Evolutionary conservation across 2,113 vertebrate species (phyloP).

Genomic region (Calidris pygmaea): DNA sequence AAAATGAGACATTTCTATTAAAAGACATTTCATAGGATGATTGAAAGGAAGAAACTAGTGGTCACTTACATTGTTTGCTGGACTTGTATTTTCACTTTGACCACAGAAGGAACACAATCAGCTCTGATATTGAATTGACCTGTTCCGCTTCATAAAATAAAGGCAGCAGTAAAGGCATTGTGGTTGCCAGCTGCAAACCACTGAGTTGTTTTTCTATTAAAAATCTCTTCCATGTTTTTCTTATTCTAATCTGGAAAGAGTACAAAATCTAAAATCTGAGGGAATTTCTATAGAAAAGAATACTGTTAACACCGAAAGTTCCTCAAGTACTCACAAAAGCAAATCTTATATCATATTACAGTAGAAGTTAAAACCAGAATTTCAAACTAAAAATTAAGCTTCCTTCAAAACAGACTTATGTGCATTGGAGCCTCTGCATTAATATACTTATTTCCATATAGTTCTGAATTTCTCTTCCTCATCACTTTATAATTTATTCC

Average conservation of each 20-base stretch:
- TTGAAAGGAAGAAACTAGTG: neutral
- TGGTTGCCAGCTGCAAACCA: conserved; percentile 59
- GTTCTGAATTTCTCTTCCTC: conserved; percentile 50
- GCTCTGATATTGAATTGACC: neutral
- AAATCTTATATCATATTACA: conserved; percentile 47
- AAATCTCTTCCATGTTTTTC: conserved; percentile 60
- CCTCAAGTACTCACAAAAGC: conserved; percentile 35
- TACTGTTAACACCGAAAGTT: conserved; percentile 60
- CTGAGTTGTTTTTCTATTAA: conserved; percentile 60
- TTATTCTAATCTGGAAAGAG: conserved; percentile 68
- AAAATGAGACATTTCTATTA: neutral
- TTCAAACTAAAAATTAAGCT: conserved; percentile 58
- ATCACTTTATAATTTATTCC: conserved; percentile 70
- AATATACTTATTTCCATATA: conserved; percentile 56
- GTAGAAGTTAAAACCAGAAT: conserved; percentile 57
- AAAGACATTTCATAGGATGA: neutral
- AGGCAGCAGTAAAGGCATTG: neutral
- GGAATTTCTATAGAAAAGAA: conserved; percentile 60
- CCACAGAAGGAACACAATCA: neutral
- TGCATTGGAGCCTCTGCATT: conserved; percentile 23
- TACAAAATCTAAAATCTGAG: conserved; percentile 63
- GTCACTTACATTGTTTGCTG: neutral
- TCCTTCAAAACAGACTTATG: conserved; percentile 54
- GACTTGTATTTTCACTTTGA: neutral
- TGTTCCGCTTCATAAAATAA: conserved; percentile 33